phyloP scores from a whole-genome alignment of 2,888 invertebrate species.

The Caenorhabditis sp. region DNA sequence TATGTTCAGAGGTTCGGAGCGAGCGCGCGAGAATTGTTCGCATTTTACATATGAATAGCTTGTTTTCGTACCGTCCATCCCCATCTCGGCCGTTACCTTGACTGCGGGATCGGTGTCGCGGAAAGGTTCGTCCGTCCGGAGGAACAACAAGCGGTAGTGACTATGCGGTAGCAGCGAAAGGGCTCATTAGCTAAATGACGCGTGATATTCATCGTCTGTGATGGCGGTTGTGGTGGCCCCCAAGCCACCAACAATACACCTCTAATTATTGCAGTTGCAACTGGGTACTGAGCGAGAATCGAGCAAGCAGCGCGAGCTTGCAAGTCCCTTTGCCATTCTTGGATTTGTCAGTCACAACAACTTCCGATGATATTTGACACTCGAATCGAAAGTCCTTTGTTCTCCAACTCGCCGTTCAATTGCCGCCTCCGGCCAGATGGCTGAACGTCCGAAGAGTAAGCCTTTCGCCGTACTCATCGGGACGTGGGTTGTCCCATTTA shows the following conservation, averaged over 20 bases:
- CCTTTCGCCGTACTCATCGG: slow-evolving; percentile 15
- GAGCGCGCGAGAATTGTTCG: slow-evolving; percentile 1
- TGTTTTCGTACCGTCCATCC: slow-evolving; percentile 19
- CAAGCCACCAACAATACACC: slow-evolving; percentile 12
- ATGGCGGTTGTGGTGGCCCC: not conserved
- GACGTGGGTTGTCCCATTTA: slow-evolving; percentile 34
- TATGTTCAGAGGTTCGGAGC: slow-evolving; percentile 6
- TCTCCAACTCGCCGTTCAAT: slow-evolving; percentile 40
- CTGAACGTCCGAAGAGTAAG: slow-evolving; percentile 30
- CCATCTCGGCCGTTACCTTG: slow-evolving; percentile 20
- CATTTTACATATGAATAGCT: slow-evolving; percentile 32
- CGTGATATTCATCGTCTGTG: slow-evolving; percentile 43
- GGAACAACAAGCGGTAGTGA: slow-evolving; percentile 3
- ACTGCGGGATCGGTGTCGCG: slow-evolving; percentile 25
- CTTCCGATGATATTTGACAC: slow-evolving; percentile 61
- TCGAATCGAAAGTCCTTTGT: slow-evolving; percentile 15
- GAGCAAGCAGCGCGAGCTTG: not conserved
- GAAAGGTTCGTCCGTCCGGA: slow-evolving; percentile 31
- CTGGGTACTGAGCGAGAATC: not conserved
- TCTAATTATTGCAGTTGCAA: slow-evolving; percentile 4
- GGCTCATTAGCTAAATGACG: slow-evolving; percentile 56
- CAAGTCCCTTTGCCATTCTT: slow-evolving; percentile 2
- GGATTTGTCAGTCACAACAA: slow-evolving; percentile 41
- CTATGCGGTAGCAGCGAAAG: slow-evolving; percentile 10
- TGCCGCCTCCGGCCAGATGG: slow-evolving; percentile 49